Percentiles rank a stretch among this genome's conserved stretches.
Conservation (phyloP, 2,113 vertebrate species). For the Eptesicus fuscus region DNA sequence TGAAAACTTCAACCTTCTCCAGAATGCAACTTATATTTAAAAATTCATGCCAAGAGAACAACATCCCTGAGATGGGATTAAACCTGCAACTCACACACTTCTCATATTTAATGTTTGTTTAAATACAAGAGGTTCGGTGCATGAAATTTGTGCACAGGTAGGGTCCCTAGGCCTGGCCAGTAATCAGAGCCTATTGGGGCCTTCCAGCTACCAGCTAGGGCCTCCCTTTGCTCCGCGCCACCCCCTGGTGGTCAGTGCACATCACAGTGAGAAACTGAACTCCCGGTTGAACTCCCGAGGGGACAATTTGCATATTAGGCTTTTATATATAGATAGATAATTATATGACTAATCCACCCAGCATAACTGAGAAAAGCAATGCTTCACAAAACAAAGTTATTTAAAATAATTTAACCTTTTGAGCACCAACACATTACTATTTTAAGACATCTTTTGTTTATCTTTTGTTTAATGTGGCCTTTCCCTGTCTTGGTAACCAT, state of each 20-base stretch:
- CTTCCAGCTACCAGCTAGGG: too few species aligned
- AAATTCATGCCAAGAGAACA: neutral
- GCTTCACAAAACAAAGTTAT: neutral
- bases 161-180: too few species aligned
- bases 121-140: neutral
- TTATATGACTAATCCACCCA: neutral
- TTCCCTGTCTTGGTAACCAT: neutral
- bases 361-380: neutral
- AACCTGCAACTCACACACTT: neutral
- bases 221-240: too few species aligned
- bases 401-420: slow-evolving; percentile 25
- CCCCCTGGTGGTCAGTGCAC: too few species aligned
- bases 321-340: neutral
- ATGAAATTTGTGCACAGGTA: too few species aligned
- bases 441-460: slow-evolving; percentile 27
- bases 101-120: neutral
- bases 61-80: neutral
- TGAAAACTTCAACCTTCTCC: neutral
- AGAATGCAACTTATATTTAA: slow-evolving; percentile 1
- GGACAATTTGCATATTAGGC: too few species aligned
- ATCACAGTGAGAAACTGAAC: too few species aligned
- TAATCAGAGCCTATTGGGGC: too few species aligned
- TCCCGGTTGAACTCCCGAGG: too few species aligned
- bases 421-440: neutral
- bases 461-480: neutral